Evolutionary conservation across 2,797 vertebrate genomes (phyloP).

Genomic region (Rhabdomys pumilio): DNA sequence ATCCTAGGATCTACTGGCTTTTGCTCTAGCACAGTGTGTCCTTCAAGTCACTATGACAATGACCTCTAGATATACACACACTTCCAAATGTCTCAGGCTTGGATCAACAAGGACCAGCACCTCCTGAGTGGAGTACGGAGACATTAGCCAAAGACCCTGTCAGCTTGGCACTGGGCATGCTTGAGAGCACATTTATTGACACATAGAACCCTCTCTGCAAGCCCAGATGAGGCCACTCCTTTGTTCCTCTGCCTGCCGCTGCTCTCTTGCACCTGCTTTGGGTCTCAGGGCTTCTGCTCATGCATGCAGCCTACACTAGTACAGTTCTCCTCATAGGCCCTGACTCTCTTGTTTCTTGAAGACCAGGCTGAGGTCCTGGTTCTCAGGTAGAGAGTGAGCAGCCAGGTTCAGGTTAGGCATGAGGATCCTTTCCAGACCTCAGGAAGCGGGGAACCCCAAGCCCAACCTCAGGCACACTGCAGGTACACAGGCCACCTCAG

Average conservation of each 20-base stretch:
- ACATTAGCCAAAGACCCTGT: background rate
- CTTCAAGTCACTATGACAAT: background rate
- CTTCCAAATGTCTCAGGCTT: background rate
- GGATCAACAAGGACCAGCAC: background rate
- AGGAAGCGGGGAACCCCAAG: background rate
- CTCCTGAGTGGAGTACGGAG: background rate
- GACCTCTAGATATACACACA: background rate
- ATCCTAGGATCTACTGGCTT: accelerated
- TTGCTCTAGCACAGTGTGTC: accelerated
- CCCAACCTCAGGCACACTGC: background rate
- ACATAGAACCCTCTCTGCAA: background rate
- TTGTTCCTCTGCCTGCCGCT: background rate
- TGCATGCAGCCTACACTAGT: accelerated
- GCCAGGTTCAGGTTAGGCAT: background rate
- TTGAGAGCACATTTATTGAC: background rate
- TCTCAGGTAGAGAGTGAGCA: background rate
- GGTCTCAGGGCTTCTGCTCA: background rate
- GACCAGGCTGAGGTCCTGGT: background rate
- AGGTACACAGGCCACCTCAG: no score
- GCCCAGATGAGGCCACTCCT: background rate
- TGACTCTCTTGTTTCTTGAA: background rate
- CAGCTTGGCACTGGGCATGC: background rate
- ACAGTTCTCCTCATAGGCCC: background rate
- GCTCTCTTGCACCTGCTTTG: accelerated
- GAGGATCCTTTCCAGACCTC: background rate